A percentile compares a stretch with the other conserved stretches of the same genome.
Evolutionary conservation across 2,888 invertebrate species (phyloP).

Genomic region (Amiota communis): DNA sequence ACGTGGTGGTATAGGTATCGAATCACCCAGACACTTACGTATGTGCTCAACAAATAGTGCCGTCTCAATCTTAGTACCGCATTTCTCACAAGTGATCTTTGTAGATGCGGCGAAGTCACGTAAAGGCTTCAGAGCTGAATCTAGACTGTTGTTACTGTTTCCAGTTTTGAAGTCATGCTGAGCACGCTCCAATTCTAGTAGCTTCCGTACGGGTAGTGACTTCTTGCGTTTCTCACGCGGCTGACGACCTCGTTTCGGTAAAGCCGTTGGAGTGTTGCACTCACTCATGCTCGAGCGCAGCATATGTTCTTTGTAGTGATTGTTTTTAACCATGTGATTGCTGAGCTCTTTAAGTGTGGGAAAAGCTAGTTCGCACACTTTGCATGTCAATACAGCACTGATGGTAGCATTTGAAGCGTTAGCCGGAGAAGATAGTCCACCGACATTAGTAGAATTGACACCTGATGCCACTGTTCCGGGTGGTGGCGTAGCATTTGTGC

Average conservation of each 20-base stretch:
- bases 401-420: constrained; percentile 77
- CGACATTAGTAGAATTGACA: neutral
- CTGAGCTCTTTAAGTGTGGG: constrained; percentile 95
- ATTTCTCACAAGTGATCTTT: constrained; percentile 95
- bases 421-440: constrained; percentile 36
- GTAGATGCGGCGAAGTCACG: constrained; percentile 78
- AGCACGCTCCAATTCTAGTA: constrained; percentile 90
- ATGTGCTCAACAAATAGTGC: constrained; percentile 94
- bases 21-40: constrained; percentile 89
- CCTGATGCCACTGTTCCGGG: neutral
- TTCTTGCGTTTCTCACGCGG: constrained; percentile 94
- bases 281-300: constrained; percentile 76
- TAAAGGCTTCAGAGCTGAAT: constrained; percentile 71
- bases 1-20: constrained; percentile 65
- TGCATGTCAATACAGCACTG: constrained; percentile 95
- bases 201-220: constrained; percentile 90
- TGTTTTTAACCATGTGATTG: constrained; percentile 97
- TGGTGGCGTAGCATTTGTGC: constrained; percentile 35
- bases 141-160: constrained; percentile 76
- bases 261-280: constrained; percentile 13
- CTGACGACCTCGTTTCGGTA: constrained; percentile 79
- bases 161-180: constrained; percentile 92
- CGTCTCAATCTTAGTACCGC: constrained; percentile 95
- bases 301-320: constrained; percentile 97
- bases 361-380: constrained; percentile 97